Conservation (phyloP, 1,140 invertebrate genomes). For the Bursaphelenchus mucronatus region DNA sequence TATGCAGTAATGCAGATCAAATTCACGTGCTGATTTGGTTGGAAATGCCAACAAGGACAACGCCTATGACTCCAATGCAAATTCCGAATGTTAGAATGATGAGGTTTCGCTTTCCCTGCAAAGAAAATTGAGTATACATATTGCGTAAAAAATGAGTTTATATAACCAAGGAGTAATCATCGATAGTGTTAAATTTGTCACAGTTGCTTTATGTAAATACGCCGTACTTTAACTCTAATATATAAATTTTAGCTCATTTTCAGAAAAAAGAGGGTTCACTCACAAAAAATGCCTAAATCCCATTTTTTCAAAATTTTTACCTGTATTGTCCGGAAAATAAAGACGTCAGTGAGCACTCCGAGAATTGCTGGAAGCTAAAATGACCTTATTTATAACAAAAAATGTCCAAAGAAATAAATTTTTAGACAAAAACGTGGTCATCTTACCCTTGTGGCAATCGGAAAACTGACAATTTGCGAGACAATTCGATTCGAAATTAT, state of each 20-base stretch:
- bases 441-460: conserved; percentile 49
- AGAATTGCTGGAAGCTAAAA: conserved; percentile 55
- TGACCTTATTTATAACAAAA: neutral
- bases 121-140: neutral
- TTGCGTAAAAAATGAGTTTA: too few species aligned
- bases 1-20: neutral
- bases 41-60: conserved; percentile 35
- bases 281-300: too few species aligned
- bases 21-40: conserved; percentile 15
- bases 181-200: too few species aligned
- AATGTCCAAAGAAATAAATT: neutral
- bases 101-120: conserved; percentile 33
- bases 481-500: conserved; percentile 45
- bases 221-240: too few species aligned
- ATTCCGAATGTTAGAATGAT: conserved; percentile 36
- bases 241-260: too few species aligned
- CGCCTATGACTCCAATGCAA: conserved; percentile 29
- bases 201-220: too few species aligned
- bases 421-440: too few species aligned
- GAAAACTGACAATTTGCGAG: conserved; percentile 53
- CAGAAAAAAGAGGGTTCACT: too few species aligned
- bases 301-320: conserved; percentile 14
- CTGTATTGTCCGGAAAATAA: conserved; percentile 38
- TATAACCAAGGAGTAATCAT: too few species aligned
- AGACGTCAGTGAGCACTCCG: conserved; percentile 44